phyloP scores from a whole-genome alignment of 2,113 vertebrate species.

The Neogobius melanostomus region DNA sequence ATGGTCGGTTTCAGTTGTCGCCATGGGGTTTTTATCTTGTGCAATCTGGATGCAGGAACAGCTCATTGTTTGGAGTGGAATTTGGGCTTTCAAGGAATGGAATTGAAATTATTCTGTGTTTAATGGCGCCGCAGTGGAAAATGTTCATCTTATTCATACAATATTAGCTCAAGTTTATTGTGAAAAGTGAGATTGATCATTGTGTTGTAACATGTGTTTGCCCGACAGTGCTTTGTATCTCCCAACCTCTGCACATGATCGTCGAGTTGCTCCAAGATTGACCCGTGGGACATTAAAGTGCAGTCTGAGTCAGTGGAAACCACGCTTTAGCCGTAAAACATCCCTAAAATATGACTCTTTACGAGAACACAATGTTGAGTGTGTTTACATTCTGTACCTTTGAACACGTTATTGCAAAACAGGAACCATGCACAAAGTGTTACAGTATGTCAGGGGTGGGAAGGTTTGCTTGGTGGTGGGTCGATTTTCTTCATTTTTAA shows the following conservation, averaged over 20 bases:
- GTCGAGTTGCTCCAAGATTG: conserved; percentile 17
- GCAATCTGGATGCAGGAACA: too few relatives aligned
- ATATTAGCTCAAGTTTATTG: too few relatives aligned
- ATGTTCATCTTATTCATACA: too few relatives aligned
- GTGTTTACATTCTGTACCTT: neutral
- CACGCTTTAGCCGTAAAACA: conserved; percentile 29
- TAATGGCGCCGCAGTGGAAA: too few relatives aligned
- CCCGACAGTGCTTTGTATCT: conserved; percentile 14
- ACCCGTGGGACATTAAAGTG: conserved; percentile 25
- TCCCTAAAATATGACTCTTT: conserved; percentile 21
- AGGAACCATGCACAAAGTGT: neutral
- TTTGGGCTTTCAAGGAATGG: too few relatives aligned
- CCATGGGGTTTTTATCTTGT: too few relatives aligned
- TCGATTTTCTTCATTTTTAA: too few relatives aligned
- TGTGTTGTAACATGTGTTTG: neutral
- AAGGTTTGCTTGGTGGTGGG: too few relatives aligned
- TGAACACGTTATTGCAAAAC: neutral
- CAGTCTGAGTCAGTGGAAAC: conserved; percentile 27
- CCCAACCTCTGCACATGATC: conserved; percentile 5
- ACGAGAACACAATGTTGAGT: neutral
- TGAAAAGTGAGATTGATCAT: too few relatives aligned
- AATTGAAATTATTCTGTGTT: too few relatives aligned
- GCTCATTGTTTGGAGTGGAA: too few relatives aligned
- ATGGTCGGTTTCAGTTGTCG: too few relatives aligned
- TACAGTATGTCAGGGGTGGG: neutral